Percentiles rank a stretch among this genome's conserved stretches.
Evolutionary conservation across 2,888 invertebrate species (phyloP).

Genomic region (Ichneumoninae sp.): DNA sequence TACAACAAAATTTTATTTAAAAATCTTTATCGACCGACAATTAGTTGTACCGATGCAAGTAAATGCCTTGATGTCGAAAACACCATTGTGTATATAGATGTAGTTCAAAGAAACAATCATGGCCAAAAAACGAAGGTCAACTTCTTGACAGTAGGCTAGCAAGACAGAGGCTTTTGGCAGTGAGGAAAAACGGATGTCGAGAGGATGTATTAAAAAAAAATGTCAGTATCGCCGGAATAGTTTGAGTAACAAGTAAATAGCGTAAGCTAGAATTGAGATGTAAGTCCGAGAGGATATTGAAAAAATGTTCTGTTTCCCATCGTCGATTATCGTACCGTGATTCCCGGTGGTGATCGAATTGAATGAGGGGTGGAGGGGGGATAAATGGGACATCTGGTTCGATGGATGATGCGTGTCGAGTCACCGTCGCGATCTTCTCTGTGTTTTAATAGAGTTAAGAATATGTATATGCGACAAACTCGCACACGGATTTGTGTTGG

Average conservation of each 20-base stretch:
- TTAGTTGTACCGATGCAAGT: conserved; percentile 41
- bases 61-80: conserved; percentile 50
- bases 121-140: conserved; percentile 97
- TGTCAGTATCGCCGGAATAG: neutral
- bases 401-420: conserved; percentile 51
- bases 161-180: conserved; percentile 81
- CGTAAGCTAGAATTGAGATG: neutral
- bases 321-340: conserved; percentile 29
- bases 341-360: conserved; percentile 27
- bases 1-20: neutral
- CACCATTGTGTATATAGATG: conserved; percentile 69
- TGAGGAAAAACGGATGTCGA: conserved; percentile 68
- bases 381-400: conserved; percentile 47
- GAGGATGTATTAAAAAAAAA: conserved; percentile 24
- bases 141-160: conserved; percentile 92
- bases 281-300: neutral
- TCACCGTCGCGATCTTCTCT: conserved; percentile 39
- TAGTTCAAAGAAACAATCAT: conserved; percentile 88
- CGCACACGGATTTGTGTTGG: conserved; percentile 34
- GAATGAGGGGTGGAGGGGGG: conserved; percentile 20
- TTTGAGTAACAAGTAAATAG: neutral
- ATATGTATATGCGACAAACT: conserved; percentile 17
- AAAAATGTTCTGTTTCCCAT: conserved; percentile 11
- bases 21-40: neutral
- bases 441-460: conserved; percentile 26